Evolutionary conservation across 2,888 invertebrate genomes (phyloP).

Genomic region (Willowsia nigromaculata): DNA sequence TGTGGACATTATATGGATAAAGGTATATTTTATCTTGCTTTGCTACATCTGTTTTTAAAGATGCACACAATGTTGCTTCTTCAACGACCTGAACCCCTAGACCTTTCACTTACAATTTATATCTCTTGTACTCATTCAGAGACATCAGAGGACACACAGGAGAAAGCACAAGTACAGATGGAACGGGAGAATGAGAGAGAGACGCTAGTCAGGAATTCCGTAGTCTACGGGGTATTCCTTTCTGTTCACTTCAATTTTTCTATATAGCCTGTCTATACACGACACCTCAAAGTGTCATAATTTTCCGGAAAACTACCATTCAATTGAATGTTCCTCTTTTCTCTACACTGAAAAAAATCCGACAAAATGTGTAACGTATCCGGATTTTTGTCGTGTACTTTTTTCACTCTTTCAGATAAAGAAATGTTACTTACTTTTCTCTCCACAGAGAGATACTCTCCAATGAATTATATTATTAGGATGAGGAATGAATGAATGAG

Average conservation of each 20-base stretch:
- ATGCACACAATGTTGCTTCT: constrained; percentile 4
- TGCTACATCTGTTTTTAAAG: constrained; percentile 8
- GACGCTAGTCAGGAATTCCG: constrained; percentile 56
- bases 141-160: not conserved
- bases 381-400: constrained; percentile 2
- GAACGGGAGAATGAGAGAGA: too few relatives aligned
- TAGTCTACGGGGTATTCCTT: constrained; percentile 64
- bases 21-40: not conserved
- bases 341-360: not conserved
- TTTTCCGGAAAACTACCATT: constrained; percentile 72
- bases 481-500: constrained; percentile 33
- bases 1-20: not conserved
- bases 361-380: constrained; percentile 44
- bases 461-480: constrained; percentile 56
- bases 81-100: constrained; percentile 37
- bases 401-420: constrained; percentile 10
- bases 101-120: constrained; percentile 43
- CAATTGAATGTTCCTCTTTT: constrained; percentile 62
- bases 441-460: constrained; percentile 27
- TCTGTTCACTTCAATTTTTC: constrained; percentile 39
- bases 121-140: constrained; percentile 7
- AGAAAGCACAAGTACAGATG: not conserved
- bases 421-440: not conserved
- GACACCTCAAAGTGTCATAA: constrained; percentile 73
- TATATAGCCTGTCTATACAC: constrained; percentile 37